Evolutionary conservation across 1,140 invertebrate species (phyloP).

Genomic region (Cotesia chilonis): DNA sequence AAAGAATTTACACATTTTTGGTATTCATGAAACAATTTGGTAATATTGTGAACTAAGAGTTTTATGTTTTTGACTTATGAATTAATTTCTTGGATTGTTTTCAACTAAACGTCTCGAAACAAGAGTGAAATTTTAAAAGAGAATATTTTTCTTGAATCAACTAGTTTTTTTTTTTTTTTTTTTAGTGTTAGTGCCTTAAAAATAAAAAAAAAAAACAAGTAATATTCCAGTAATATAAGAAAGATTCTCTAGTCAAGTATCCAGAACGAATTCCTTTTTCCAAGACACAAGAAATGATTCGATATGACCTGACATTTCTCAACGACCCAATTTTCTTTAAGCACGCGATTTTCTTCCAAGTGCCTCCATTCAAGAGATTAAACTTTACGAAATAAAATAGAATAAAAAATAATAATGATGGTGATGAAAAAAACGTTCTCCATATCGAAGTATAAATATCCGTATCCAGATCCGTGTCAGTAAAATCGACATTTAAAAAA

Average conservation of each 20-base stretch:
- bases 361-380: slow-evolving; percentile 35
- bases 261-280: slow-evolving; percentile 10
- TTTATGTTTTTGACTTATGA: too few relatives aligned
- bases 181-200: too few relatives aligned
- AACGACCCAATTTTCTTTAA: slow-evolving; percentile 36
- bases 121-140: too few relatives aligned
- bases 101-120: too few relatives aligned
- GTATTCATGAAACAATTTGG: too few relatives aligned
- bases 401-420: slow-evolving; percentile 5
- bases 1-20: too few relatives aligned
- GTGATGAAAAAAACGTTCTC: not conserved
- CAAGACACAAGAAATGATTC: slow-evolving; percentile 32
- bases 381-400: slow-evolving; percentile 19
- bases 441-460: not conserved
- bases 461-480: not conserved
- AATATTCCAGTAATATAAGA: not conserved
- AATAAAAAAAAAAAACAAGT: too few relatives aligned
- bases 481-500: slow-evolving; percentile 7
- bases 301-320: slow-evolving; percentile 33
- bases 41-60: too few relatives aligned
- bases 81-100: too few relatives aligned
- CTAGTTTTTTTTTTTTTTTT: too few relatives aligned
- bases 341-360: slow-evolving; percentile 33
- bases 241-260: not conserved
- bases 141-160: too few relatives aligned